A percentile compares a stretch with the other conserved stretches of the same genome.
These are phyloP conservation scores for Polydrusus cervinus DNA, from an alignment of 2,888 invertebrate genomes.

Conservation along the genomic window DNA sequence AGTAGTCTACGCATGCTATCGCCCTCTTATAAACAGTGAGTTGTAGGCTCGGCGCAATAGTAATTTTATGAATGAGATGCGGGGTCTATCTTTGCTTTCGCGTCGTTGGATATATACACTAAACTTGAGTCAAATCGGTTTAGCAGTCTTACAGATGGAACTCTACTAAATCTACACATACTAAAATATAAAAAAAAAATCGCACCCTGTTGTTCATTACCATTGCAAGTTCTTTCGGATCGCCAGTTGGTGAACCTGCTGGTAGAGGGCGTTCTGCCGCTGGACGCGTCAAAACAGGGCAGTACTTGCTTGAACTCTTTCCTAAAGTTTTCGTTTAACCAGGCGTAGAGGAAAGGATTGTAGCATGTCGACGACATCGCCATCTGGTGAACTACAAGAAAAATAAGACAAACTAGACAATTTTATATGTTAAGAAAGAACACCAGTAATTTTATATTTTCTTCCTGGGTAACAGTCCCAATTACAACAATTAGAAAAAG, in stretches of 20 bases:
- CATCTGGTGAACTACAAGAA: constrained; percentile 68
- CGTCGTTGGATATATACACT: too few species aligned
- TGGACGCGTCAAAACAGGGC: constrained; percentile 74
- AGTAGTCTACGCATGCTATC: too few species aligned
- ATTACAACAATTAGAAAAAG: not conserved
- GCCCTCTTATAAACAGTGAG: too few species aligned
- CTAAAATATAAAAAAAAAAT: not conserved
- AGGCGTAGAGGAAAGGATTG: constrained; percentile 95
- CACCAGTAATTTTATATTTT: too few species aligned
- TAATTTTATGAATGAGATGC: too few species aligned
- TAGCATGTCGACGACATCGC: constrained; percentile 97
- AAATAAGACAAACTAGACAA: too few species aligned
- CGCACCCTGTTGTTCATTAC: constrained; percentile 69
- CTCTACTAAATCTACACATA: not conserved
- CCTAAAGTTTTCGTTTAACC: constrained; percentile 95
- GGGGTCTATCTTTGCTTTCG: too few species aligned
- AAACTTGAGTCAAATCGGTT: too few species aligned
- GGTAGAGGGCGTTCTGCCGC: constrained; percentile 64
- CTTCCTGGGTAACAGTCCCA: too few species aligned
- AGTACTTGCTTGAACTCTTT: constrained; percentile 89
- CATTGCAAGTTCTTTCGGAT: constrained; percentile 83
- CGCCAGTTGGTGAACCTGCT: constrained; percentile 74
- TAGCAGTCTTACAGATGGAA: too few species aligned
- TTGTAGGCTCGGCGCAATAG: too few species aligned
- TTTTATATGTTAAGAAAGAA: too few species aligned